These are phyloP conservation scores for Zeus faber DNA, from an alignment of 2,113 vertebrate species.

Conservation along the genomic window DNA sequence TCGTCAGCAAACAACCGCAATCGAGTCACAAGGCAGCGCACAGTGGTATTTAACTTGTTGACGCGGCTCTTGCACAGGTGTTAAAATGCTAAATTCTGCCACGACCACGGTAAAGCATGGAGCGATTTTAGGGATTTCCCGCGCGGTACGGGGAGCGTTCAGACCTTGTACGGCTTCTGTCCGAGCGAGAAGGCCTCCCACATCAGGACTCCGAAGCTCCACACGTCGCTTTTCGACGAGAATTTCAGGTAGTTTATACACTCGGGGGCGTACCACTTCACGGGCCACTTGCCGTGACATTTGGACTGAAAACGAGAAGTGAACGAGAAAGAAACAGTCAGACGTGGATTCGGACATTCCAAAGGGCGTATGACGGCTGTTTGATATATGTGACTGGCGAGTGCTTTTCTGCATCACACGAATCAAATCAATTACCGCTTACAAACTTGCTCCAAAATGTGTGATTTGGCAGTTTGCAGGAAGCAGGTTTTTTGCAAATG, in stretches of 20 bases:
- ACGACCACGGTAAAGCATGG: not conserved
- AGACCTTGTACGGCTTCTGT: constrained; percentile 92
- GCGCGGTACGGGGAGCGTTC: constrained; percentile 12
- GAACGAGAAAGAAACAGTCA: too few relatives aligned
- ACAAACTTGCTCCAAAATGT: too few relatives aligned
- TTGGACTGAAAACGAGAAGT: constrained; percentile 79
- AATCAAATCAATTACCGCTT: too few relatives aligned
- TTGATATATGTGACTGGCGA: too few relatives aligned
- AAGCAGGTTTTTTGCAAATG: too few relatives aligned
- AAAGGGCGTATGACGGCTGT: too few relatives aligned
- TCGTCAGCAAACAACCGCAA: too few relatives aligned
- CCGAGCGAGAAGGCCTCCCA: constrained; percentile 95
- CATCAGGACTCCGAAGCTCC: constrained; percentile 98
- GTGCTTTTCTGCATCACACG: too few relatives aligned
- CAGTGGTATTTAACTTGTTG: not conserved
- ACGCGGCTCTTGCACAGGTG: not conserved
- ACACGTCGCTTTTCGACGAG: constrained; percentile 96
- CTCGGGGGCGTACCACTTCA: constrained; percentile 98
- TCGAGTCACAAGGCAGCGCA: not conserved
- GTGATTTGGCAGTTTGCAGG: too few relatives aligned
- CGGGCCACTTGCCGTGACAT: constrained; percentile 91
- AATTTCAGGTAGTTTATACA: constrained; percentile 95
- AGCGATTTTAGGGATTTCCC: not conserved
- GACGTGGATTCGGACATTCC: too few relatives aligned
- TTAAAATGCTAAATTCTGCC: not conserved